Evolutionary conservation across 2,797 vertebrate genomes (phyloP), one percentile per base, ranked within the genome.

Genomic region (Setipinna tenuifilis): DNA sequence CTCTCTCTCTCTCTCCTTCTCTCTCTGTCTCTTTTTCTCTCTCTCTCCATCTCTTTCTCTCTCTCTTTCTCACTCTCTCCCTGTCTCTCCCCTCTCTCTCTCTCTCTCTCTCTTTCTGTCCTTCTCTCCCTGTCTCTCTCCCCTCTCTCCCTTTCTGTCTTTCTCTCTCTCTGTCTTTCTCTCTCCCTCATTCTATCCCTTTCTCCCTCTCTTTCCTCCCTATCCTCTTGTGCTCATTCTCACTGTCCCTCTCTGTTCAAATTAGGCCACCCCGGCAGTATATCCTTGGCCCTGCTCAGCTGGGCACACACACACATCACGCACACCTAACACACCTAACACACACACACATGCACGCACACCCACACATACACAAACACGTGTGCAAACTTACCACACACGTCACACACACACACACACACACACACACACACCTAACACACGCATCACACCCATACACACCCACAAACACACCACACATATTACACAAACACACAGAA

Each of bases 1-100:
- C 61, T 84, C 68, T 87, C 87, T 68, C 58, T 68, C 84, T 25
- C 84, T 85, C 84, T 81, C 84, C 85, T 83, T 75, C 84, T 86
- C 85, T 86, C 62, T 84, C 57, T 85, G 48, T 83, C 82, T 78
- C 57, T 83, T 62, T 50, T 17, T 84, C 58, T 17, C 86, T 85
- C 78, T 83, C 85, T 82, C 82, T 81, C 82, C 83, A 58, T 57
- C 81, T 87, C 75, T 83, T 85, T 83, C 81, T 82, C 48, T 35
- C 68, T 83, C 35, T 5, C 75, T 82, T 23, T 48, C 58, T 68
- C 65, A 85, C 71, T 62, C 81, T 78, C 71, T 75, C 71, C 68
- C 85, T 87, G 46, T 82, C 82, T 83, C 80, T 84, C 21, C 21
- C 7, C 59, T 62, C 59, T 62, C 59, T 62, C 59, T 62, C 6